Base-by-base conservation (phyloP, 2,797 vertebrate species). In the Enteromius mattozi region DNA sequence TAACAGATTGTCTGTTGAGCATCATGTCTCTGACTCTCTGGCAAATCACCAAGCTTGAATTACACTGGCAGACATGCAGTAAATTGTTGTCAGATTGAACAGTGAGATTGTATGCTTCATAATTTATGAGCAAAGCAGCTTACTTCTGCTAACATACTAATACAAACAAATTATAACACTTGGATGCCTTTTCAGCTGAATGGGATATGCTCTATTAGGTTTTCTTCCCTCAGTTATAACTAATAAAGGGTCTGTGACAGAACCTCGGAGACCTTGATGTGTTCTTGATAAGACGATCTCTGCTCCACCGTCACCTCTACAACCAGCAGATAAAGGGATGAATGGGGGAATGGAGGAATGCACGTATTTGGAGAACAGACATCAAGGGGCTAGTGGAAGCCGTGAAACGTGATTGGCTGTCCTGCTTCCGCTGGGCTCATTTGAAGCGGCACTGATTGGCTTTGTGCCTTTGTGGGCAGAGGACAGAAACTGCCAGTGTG, bases 61-160 rank as follows among this genome's bases (percentile, higher is more conserved):
- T 82, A 80, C 81, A 90, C 76, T 82, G 79, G 59, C 74, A 80
- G 83, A 86, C 78, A 79, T 71, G 76, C 83, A 80, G 78, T 84
- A 84, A 86, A 87, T 88, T 83, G 86, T 74, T 90, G 88, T 88
- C 81, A 86, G 86, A 89, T 86, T 81, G 81, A 89, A 89, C 54
- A 54, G 69, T 78, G 88, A 89, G 86, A 87, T 87, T 80, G 85
- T 71, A 84, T 40, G 65, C 56, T 93, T 90, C 90, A 94, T 93
- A 89, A 93, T 91, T 93, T 89, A 94, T 94, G 89, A 92, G 87
- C 71, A 86, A 88, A 84, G 84, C 88, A 88, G 90, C 87, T 91
- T 92, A 92, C 83, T 87, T 91, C 90, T 88, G 85, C 84, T 88
- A 87, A 91, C 88, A 88, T 21, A 56, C 79, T 80, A 90, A 92